These are phyloP conservation scores for Noturus placidus DNA, from an alignment of 2,113 vertebrate genomes.

Conservation along the genomic window DNA sequence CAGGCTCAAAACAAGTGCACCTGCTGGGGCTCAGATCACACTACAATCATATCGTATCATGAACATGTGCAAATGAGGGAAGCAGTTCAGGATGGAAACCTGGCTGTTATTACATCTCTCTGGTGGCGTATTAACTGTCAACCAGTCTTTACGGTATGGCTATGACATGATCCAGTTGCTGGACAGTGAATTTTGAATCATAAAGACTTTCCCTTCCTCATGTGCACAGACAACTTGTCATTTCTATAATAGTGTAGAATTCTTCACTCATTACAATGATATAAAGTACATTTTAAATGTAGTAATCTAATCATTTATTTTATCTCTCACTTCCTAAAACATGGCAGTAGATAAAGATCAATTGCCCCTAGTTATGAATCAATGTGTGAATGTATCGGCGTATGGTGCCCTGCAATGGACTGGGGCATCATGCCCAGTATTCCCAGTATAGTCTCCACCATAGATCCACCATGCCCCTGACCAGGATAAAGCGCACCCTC, in stretches of 20 bases:
- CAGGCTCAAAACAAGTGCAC: not conserved
- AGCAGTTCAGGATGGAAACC: not conserved
- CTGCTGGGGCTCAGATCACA: constrained; percentile 10
- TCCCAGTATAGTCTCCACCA: not conserved
- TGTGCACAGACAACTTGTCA: not conserved
- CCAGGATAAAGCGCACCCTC: not conserved
- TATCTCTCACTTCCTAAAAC: not conserved
- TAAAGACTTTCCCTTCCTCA: not conserved
- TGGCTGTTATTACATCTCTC: not conserved
- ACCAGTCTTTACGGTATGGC: not conserved
- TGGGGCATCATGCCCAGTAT: not conserved
- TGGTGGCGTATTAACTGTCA: not conserved
- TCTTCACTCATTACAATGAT: not conserved
- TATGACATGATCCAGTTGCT: not conserved
- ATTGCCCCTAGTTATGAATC: not conserved
- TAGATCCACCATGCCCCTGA: not conserved
- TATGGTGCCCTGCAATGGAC: not conserved
- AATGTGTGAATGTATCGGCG: not conserved
- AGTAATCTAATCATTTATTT: not conserved
- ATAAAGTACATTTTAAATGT: not conserved
- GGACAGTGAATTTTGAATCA: not conserved
- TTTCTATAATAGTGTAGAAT: not conserved
- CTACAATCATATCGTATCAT: not conserved
- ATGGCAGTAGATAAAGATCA: not conserved
- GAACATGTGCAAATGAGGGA: not conserved